phyloP scores from a whole-genome alignment of 2,113 vertebrate species.

The Bombycilla garrulus region DNA sequence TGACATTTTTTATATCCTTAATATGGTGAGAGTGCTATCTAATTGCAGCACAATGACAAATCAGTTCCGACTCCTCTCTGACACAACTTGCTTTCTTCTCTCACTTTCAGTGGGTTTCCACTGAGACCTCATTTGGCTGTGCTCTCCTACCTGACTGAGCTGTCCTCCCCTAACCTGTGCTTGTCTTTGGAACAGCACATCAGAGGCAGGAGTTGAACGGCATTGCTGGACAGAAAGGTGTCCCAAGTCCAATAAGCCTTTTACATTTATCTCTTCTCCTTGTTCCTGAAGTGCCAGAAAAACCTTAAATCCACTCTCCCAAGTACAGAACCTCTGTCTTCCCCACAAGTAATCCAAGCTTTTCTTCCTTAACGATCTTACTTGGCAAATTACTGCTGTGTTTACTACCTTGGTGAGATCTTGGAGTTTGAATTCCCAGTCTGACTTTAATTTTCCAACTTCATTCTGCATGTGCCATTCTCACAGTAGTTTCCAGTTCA shows the following conservation, averaged over 20 bases:
- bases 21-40: background rate
- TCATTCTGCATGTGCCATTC: background rate
- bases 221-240: background rate
- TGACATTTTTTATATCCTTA: background rate
- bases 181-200: background rate
- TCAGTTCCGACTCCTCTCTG: background rate
- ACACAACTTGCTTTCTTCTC: background rate
- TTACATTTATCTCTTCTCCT: background rate
- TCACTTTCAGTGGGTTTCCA: background rate
- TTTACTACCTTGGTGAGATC: background rate
- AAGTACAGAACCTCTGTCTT: background rate
- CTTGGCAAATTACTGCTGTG: background rate
- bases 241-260: background rate
- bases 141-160: background rate
- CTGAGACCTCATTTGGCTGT: background rate
- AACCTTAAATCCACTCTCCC: constrained; percentile 7
- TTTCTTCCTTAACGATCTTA: background rate
- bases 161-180: background rate
- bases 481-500: background rate
- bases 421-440: background rate
- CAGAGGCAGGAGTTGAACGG: background rate
- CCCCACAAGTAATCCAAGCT: background rate
- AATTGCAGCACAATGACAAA: background rate
- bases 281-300: background rate
- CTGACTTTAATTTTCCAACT: background rate